Evolutionary conservation across 2,797 vertebrate genomes (phyloP), one percentile per base, ranked within the genome.

Genomic region (Ambastaia sidthimunki): DNA sequence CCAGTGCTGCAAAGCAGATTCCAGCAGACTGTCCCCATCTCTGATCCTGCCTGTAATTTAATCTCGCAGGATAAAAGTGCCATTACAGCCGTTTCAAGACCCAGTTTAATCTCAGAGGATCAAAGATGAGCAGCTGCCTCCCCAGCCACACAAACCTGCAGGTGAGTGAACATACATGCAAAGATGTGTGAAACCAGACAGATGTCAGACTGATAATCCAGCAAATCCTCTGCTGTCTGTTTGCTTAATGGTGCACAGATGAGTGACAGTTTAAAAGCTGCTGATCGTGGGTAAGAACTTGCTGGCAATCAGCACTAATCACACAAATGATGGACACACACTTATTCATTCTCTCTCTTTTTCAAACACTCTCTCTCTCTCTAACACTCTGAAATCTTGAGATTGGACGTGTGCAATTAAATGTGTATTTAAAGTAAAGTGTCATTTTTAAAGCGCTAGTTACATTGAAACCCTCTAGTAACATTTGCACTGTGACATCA

Each of bases 241-340:
- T 66, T 69, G 71, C 65, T 41, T 78, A 71, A 75, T 68, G 81
- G 67, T 50, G 54, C 19, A 34, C 50, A 69, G 72, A 76, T 71
- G 25, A 50, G 19, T 59, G 66, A 71, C 16, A 44, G 63, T 47
- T 81, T 54, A 71, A 80, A 76, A 80, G 68, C 48, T 60, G n/a
- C 71, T 16, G 34, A 71, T 70, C 71, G 55, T 25, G 54, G 66
- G 37, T 21, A 74, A 75, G 67, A 19, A 54, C 55, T 74, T 71
- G 48, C 37, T 7, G 18, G 59, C 50, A 74, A 80, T 59, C 25
- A 76, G 70, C 47, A 28, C 37, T 76, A 75, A 76, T 83, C 82
- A 67, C 71, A 21, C n/a, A 68, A 74, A 31, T 74, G 76, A 79
- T 28, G 66, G 77, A 63, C 73, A 28, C 66, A 68, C 63, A 44